Evolutionary conservation across 2,797 vertebrate genomes (phyloP), one percentile per base, ranked within the genome.

Genomic region (Erithacus rubecula): DNA sequence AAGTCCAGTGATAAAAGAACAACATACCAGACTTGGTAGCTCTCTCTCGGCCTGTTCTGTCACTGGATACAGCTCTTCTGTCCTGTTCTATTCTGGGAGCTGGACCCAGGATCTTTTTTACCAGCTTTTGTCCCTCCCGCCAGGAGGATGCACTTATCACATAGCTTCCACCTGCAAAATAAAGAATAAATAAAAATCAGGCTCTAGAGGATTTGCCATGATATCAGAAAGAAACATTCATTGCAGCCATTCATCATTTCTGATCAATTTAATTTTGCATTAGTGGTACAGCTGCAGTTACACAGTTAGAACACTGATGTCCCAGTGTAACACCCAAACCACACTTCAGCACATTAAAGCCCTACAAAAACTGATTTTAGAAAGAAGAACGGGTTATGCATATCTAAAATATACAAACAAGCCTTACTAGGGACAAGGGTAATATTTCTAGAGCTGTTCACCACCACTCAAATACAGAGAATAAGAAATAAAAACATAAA

Each of bases 121-220:
- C 98, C 87, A 99, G 94, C 94, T 99, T 99, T 94, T 99, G 99
- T 85, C 99, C 99, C 67, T 99, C 98, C 71, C 99, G 97, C 99
- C 99, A 99, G 24, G 99, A 99, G 5, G 99, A 98, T 71, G 99
- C 97, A 91, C 97, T 99, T 96, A 99, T 99, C 69, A 97, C 95
- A 98, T 95, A 96, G 89, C 89, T 97, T 75, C 94, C 87, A 95
- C 96, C 97, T 98, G 93, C 74, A 96, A 20, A 93, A 41, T 4
- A 80, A 88, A 44, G 32, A 90, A 89, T 14, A 74, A 88, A 86
- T n/a, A 41, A 14, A 77, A 72, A 39, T 76, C 59, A 95, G 46
- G 51, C 12, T 47, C 37, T 11, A 26, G 32, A 64, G 39, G 29
- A 89, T 77, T 68, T 95, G 58, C 39, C 27, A 44, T 5, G 3